Percentiles rank a stretch among this genome's conserved stretches.
Evolutionary conservation across 2,888 invertebrate genomes (phyloP).

Genomic region (Cistogaster globosa): DNA sequence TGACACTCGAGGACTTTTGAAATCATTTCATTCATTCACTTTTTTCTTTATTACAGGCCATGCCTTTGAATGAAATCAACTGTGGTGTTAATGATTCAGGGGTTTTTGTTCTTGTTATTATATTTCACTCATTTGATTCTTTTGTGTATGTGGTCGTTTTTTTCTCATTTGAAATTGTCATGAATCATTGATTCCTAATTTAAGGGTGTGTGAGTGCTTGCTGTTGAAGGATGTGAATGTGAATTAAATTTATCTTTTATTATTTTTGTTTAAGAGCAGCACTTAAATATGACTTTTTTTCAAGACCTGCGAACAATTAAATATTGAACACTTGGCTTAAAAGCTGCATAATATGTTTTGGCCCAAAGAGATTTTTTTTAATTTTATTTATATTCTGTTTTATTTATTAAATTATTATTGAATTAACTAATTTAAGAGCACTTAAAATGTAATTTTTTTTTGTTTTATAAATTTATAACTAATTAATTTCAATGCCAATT

Average conservation of each 20-base stretch:
- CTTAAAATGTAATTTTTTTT: neutral
- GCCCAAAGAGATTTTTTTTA: too few relatives aligned
- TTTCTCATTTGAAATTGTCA: conserved; percentile 8
- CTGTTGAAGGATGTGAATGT: conserved; percentile 44
- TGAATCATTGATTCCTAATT: conserved; percentile 57
- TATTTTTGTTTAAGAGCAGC: neutral
- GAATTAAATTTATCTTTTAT: neutral
- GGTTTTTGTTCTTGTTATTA: neutral
- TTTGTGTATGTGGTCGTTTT: neutral
- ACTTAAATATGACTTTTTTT: neutral
- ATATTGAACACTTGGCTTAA: neutral
- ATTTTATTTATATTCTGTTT: too few relatives aligned
- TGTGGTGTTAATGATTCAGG: conserved; percentile 46
- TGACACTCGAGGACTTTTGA: conserved; percentile 42
- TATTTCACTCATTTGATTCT: conserved; percentile 12
- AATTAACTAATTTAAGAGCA: neutral
- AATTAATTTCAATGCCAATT: conserved; percentile 34
- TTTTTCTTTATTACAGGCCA: conserved; percentile 15
- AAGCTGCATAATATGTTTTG: neutral
- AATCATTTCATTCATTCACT: conserved; percentile 15
- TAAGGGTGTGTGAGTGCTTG: conserved; percentile 27
- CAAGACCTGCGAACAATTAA: neutral
- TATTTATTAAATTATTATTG: too few relatives aligned
- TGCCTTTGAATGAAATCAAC: neutral
- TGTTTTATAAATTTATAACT: conserved; percentile 22